These are phyloP conservation scores for Zaprionus ghesquierei DNA, from an alignment of 1,140 invertebrate species.

Conservation along the genomic window DNA sequence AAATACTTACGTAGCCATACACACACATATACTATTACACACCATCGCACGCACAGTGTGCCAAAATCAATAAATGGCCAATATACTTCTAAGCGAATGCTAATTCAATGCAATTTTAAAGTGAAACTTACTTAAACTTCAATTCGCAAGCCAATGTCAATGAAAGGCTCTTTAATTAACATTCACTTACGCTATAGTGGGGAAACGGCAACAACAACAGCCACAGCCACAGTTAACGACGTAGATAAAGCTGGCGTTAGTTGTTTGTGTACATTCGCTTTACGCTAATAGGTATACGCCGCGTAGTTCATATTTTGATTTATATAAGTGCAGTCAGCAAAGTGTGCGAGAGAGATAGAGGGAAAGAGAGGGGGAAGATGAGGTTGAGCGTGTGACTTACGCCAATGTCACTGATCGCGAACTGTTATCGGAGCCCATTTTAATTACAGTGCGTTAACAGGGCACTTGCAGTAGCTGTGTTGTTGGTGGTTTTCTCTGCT, in stretches of 20 bases:
- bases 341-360: neutral
- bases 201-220: conserved; percentile 11
- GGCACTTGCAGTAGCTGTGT: conserved; percentile 3
- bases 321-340: conserved; percentile 7
- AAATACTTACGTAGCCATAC: neutral
- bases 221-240: conserved; percentile 19
- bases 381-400: neutral
- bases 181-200: conserved; percentile 25
- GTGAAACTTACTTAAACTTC: neutral
- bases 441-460: neutral
- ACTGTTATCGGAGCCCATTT: neutral
- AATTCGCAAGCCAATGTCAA: conserved; percentile 29
- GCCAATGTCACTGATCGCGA: neutral
- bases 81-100: conserved; percentile 42
- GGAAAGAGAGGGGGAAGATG: too few relatives aligned
- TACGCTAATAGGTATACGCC: conserved; percentile 16
- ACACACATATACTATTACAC: neutral
- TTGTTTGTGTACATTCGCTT: neutral
- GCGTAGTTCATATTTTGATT: conserved; percentile 17
- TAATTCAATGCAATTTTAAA: conserved; percentile 26
- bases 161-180: conserved; percentile 30
- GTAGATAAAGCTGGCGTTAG: conserved; percentile 21
- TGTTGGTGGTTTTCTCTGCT: conserved; percentile 1
- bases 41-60: conserved; percentile 20
- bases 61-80: conserved; percentile 63